phyloP scores from a whole-genome alignment of 2,888 invertebrate species.

The Tachina fera region DNA sequence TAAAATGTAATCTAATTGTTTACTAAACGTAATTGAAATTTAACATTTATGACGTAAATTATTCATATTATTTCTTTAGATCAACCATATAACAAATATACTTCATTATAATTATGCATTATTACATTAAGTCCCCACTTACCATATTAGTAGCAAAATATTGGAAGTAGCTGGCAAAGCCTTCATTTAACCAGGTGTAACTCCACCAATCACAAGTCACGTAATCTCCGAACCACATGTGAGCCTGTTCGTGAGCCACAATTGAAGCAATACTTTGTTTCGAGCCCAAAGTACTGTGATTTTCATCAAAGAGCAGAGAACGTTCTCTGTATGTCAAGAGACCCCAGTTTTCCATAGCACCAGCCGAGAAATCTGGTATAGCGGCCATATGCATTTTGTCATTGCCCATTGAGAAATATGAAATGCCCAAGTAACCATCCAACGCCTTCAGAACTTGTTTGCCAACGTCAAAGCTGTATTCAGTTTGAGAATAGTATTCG shows the following conservation, averaged over 20 bases:
- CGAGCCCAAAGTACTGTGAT: constrained; percentile 85
- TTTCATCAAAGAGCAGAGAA: constrained; percentile 86
- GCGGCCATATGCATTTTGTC: constrained; percentile 93
- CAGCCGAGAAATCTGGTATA: constrained; percentile 91
- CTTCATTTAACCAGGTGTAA: constrained; percentile 87
- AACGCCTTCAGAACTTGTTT: constrained; percentile 84
- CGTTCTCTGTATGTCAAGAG: constrained; percentile 91
- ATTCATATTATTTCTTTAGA: no score
- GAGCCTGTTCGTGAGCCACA: constrained; percentile 84
- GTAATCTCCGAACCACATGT: constrained; percentile 88
- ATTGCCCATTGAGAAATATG: constrained; percentile 84
- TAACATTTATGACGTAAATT: no score
- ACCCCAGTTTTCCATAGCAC: constrained; percentile 97
- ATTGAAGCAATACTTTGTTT: constrained; percentile 87
- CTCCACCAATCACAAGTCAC: constrained; percentile 85
- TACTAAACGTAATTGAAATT: no score
- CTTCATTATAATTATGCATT: no score
- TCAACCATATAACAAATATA: no score
- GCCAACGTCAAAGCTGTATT: constrained; percentile 87
- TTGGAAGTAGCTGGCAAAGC: constrained; percentile 89
- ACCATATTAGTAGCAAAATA: constrained; percentile 85
- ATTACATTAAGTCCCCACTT: constrained; percentile 20
- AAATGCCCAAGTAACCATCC: constrained; percentile 85
- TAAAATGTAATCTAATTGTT: no score
- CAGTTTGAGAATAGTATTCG: constrained; percentile 86